phyloP scores from a whole-genome alignment of 2,888 invertebrate species.

The Anticlea derivata region DNA sequence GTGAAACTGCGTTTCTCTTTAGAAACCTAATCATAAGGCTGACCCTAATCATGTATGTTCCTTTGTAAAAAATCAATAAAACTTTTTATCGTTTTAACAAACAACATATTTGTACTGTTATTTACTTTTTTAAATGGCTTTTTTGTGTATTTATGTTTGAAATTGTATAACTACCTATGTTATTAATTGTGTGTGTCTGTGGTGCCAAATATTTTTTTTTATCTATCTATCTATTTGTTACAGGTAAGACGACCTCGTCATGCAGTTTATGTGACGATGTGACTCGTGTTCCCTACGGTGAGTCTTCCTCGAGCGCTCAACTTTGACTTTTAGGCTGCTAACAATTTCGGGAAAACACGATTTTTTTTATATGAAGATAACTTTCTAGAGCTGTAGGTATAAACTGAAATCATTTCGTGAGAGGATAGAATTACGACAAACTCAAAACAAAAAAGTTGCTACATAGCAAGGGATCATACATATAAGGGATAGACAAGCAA shows the following conservation, averaged over 20 bases:
- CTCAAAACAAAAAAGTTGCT: background rate
- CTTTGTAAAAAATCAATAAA: constrained; percentile 1
- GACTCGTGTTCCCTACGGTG: constrained; percentile 58
- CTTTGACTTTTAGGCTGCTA: constrained; percentile 44
- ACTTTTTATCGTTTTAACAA: constrained; percentile 24
- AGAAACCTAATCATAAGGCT: no score
- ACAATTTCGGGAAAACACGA: no score
- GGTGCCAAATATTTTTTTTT: no score
- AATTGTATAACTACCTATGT: no score
- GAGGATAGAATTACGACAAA: background rate
- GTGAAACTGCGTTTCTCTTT: background rate
- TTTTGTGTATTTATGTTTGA: no score
- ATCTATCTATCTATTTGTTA: constrained; percentile 57
- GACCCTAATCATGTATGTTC: background rate
- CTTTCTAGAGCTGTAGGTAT: background rate
- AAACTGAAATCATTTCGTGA: background rate
- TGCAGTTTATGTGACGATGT: constrained; percentile 63
- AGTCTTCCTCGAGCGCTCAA: constrained; percentile 47
- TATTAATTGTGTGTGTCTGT: no score
- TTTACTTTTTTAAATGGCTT: no score
- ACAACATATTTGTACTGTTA: constrained; percentile 47
- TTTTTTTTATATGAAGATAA: no score
- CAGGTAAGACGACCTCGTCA: constrained; percentile 71
- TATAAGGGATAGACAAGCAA: no score
- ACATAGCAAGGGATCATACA: no score